A percentile compares a stretch with the other conserved stretches of the same genome.
phyloP scores from a whole-genome alignment of 2,797 vertebrate genomes.

The Anguilla obscura region DNA sequence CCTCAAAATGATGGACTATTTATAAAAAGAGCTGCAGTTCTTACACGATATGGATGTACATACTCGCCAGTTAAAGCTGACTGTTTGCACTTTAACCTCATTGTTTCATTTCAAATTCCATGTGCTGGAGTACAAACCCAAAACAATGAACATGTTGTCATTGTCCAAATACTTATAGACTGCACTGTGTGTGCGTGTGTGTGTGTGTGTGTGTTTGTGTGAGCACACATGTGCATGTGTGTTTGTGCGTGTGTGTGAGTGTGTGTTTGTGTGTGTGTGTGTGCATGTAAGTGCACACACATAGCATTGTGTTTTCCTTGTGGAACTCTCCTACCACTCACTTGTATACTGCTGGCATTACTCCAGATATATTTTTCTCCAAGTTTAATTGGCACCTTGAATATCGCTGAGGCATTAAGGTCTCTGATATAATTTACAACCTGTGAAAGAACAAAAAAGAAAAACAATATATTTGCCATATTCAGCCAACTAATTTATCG shows the following conservation, averaged over 20 bases:
- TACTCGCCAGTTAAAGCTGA: too few species aligned
- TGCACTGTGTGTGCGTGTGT: too few species aligned
- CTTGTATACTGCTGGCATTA: constrained; percentile 54
- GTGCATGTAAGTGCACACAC: not conserved
- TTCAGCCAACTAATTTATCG: not conserved
- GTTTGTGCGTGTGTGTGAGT: not conserved
- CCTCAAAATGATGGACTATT: too few species aligned
- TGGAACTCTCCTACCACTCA: constrained; percentile 36
- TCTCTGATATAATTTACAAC: constrained; percentile 68
- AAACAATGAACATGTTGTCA: too few species aligned
- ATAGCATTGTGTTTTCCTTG: not conserved
- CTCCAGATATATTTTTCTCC: constrained; percentile 67
- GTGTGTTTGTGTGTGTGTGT: not conserved
- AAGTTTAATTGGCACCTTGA: constrained; percentile 74
- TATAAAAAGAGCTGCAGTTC: too few species aligned
- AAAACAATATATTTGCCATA: not conserved
- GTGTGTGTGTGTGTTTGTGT: not conserved
- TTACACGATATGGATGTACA: too few species aligned
- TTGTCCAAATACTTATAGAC: too few species aligned
- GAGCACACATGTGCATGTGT: not conserved
- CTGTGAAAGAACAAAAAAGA: constrained; percentile 55
- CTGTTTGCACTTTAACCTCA: too few species aligned
- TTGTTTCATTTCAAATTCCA: too few species aligned
- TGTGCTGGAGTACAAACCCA: too few species aligned
- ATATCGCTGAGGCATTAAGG: constrained; percentile 66